Evolutionary conservation across 1,140 invertebrate species (phyloP), one percentile per base, ranked within the genome.

Genomic region (Lithobius niger): DNA sequence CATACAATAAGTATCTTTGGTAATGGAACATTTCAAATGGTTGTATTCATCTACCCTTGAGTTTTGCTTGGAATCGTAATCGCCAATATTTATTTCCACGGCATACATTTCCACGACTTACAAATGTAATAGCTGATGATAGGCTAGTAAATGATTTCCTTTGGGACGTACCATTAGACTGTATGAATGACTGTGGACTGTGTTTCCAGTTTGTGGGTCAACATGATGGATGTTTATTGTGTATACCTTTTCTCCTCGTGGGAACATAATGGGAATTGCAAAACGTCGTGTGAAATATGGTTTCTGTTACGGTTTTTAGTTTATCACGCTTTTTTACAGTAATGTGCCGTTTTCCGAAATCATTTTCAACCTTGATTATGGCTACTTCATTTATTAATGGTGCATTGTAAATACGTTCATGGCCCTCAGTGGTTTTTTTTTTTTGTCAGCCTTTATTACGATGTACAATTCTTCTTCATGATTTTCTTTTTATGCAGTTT

Each of bases 341-440:
- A 53, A 61, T 60, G 40, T 60, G 55, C 25, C 56, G 16, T 24
- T 25, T 28, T 1, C 50, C 36, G 28, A 52, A 53, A 2, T 57
- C 1, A n/a, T 57, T 16, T 2, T 31, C 57, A n/a, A 50, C 45
- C 1, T 55, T 60, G 2, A 61, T 45, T 16, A 58, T 47, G 16
- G 60, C 60, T 1, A 60, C 52, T 55, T 61, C 57, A 27, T 54
- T 28, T 6, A 49, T 43, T 26, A 45, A 43, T 43, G 56, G 58
- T 25, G 58, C 52, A 62, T 77, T 77, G 55, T 48, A 64, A 47
- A 42, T 26, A 53, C 72, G 54, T 53, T 52, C 58, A 57, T 78
- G 73, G 65, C 72, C 56, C 24, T 64, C 62, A 31, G 42, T 28
- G 42, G 69, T 72, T 55, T 50, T 64, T 65, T 66, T 62, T n/a